Base-by-base conservation (phyloP, 2,113 vertebrate genomes). In the Progne subis region DNA sequence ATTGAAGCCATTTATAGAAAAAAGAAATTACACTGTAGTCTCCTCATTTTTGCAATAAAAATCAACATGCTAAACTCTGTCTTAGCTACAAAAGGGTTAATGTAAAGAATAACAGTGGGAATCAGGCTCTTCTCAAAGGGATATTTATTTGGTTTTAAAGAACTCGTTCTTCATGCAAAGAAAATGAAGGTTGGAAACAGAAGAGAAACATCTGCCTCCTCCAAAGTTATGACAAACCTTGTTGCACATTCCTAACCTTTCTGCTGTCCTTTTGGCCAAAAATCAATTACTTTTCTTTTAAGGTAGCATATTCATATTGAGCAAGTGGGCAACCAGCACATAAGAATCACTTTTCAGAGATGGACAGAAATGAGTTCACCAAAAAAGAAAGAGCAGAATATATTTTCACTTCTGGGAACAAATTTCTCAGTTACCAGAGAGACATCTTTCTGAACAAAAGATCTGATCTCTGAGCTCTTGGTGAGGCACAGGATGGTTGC, bases 161-260 rank as follows among this genome's bases (percentile, higher is more conserved):
- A 97, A 94, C 92, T 97, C 67, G 29, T 94, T 97, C 96, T 95
- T 96, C 92, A 92, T 92, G 91, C 81, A 97, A 96, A 97, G 96
- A 97, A 98, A 97, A 95, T 93, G 94, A 95, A 98, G 96, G 97
- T 94, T 97, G 89, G 96, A 98, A 97, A 83, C 96, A 98, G 97
- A 98, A 98, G 93, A 97, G 96, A 97, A 97, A 97, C 97, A 97
- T 98, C 97, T 97, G 98, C 98, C 92, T 96, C 71, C 94, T 86
- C 93, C 83, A 70, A 98, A 97, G 97, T 97, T 96, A 95, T 97
- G 96, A 98, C 95, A 97, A 98, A 95, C 90, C 93, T 72, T 87
- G 61, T 96, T 96, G 94, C 90, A 93, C 97, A 96, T 97, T 96
- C 96, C 94, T 97, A 97, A 98, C 92, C 96, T 94, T 97, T 96